Evolutionary conservation across 1,140 invertebrate genomes (phyloP), one percentile per base, ranked within the genome.

Genomic region (Tachypleus tridentatus): DNA sequence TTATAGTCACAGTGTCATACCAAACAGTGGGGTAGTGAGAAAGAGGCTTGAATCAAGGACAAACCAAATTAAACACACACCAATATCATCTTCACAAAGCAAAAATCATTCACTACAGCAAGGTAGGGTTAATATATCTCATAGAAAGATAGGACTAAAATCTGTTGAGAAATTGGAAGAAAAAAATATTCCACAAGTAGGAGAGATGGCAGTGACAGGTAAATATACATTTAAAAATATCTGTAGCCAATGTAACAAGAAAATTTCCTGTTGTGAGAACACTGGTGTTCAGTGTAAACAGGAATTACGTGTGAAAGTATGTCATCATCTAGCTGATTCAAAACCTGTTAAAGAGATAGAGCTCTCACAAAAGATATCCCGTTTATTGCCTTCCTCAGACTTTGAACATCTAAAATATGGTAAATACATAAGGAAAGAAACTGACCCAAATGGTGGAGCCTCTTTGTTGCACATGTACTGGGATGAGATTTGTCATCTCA

Each of bases 361-460:
- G 51, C 58, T 73, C 3, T 73, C 72, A 8, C 57, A 71, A 59
- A 61, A 49, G 49, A 71, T 71, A 29, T 69, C 71, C 4, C 57
- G 72, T 48, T 51, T 69, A 48, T 70, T 69, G n/a, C 70, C 69
- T 53, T 57, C 64, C 3, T 50, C 58, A 8, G 71, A 73, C 50
- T 61, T 72, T 51, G 64, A 67, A 67, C 78, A 81, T 72, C 74
- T 87, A 29, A 87, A 86, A 72, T 89, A 86, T 73, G 81, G 83
- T 58, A 79, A 84, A 65, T 87, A 84, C 70, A 87, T 92, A 74
- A 85, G 89, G 67, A 83, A 95, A 70, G 94, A 98, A 78, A 87
- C 85, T 2, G 91, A 97, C 79, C 85, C 91, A 0, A 98, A 98
- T 80, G 96, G 96, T 11, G 93, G 93, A 48, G 94, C 92, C 3